These are phyloP conservation scores for Drosophila auraria DNA, from an alignment of 1,140 invertebrate genomes.

Conservation along the genomic window DNA sequence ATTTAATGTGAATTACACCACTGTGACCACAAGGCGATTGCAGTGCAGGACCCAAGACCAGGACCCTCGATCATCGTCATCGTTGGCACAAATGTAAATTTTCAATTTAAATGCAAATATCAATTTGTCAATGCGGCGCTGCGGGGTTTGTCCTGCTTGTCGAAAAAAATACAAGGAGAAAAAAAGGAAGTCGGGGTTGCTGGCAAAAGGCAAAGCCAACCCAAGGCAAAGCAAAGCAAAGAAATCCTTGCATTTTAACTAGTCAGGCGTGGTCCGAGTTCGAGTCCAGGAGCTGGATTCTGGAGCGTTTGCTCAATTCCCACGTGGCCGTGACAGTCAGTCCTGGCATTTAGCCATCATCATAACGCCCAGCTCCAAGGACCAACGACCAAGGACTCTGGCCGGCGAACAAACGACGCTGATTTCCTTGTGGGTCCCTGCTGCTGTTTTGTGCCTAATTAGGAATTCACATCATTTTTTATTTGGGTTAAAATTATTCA, in stretches of 20 bases:
- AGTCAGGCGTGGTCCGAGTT: conserved; percentile 68
- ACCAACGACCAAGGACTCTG: conserved; percentile 14
- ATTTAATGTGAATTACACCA: conserved; percentile 85
- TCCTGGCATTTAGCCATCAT: conserved; percentile 80
- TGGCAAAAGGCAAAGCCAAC: conserved; percentile 5
- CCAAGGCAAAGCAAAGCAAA: conserved; percentile 6
- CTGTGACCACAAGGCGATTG: conserved; percentile 77
- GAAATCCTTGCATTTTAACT: conserved; percentile 83
- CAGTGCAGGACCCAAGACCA: conserved; percentile 6
- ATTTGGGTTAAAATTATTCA: conserved; percentile 85
- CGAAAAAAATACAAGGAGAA: not conserved
- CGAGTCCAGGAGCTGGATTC: conserved; percentile 20
- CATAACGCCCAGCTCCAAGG: conserved; percentile 55
- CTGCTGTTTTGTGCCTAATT: conserved; percentile 71
- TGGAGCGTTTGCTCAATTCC: conserved; percentile 58
- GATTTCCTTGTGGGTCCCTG: conserved; percentile 50
- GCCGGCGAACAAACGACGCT: conserved; percentile 64
- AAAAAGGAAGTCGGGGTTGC: conserved; percentile 3
- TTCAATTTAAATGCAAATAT: conserved; percentile 85
- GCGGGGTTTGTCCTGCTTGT: conserved; percentile 5
- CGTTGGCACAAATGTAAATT: conserved; percentile 83
- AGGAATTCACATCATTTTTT: conserved; percentile 85
- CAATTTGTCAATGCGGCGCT: conserved; percentile 82
- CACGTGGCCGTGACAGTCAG: conserved; percentile 69
- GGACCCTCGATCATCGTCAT: conserved; percentile 67